Conservation (phyloP, 1,140 invertebrate genomes). For the Oryctes rhinoceros region DNA sequence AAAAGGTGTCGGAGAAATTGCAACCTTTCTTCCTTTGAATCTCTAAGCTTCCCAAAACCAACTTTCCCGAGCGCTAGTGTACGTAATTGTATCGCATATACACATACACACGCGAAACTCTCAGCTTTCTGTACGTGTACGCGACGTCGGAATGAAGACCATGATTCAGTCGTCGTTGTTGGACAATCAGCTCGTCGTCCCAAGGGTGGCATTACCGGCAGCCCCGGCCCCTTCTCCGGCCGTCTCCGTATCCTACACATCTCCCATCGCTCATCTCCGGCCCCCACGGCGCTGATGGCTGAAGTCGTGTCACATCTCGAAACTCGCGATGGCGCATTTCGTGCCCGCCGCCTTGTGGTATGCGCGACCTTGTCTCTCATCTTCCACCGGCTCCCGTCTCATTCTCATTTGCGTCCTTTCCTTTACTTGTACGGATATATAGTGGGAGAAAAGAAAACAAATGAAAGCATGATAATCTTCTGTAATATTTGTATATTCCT, state of each 20-base stretch:
- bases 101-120: too few species aligned
- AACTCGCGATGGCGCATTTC: background rate
- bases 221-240: conserved; percentile 46
- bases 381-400: too few species aligned
- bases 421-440: too few species aligned
- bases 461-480: too few species aligned
- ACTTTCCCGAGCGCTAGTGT: too few species aligned
- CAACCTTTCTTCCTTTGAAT: too few species aligned
- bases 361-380: background rate
- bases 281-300: background rate
- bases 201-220: conserved; percentile 48
- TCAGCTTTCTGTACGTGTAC: background rate
- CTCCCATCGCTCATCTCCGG: conserved; percentile 51
- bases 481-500: too few species aligned
- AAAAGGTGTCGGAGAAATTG: too few species aligned
- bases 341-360: background rate
- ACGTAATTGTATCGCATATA: too few species aligned
- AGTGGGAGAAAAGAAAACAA: too few species aligned
- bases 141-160: conserved; percentile 23
- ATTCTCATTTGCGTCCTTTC: too few species aligned
- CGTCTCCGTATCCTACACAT: background rate
- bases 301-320: conserved; percentile 39
- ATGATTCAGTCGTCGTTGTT: conserved; percentile 49
- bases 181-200: conserved; percentile 49
- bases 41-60: too few species aligned